Evolutionary conservation across 2,888 invertebrate genomes (phyloP), one percentile per base, ranked within the genome.

Genomic region (Xiphydria camelus): DNA sequence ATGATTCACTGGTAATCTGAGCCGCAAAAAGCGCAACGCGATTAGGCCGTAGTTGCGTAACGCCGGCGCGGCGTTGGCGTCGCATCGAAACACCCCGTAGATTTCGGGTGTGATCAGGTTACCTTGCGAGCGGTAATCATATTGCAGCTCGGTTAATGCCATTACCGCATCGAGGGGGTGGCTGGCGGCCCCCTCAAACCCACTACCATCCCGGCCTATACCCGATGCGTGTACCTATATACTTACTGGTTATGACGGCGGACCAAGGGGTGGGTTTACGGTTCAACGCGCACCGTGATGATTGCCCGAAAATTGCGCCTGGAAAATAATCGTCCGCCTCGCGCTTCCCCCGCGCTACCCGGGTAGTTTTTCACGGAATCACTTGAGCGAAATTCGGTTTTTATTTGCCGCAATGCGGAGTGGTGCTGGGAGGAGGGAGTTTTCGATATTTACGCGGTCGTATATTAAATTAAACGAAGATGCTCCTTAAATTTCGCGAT

Each of bases 81-180:
- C 36, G 51, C 26, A 44, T 39, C 39, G 38, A 41, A 44, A 49
- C 58, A 55, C 66, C 59, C 62, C 63, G 61, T 70, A 66, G 65
- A 68, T 72, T 72, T 70, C 57, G 69, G 65, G 64, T 66, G 61
- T 72, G 73, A 74, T 74, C 73, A 67, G 66, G 73, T 74, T 74
- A 74, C 74, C 72, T 71, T 68, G 62, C 66, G 65, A 70, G 64
- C 68, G 66, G 68, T 75, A 75, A 75, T 75, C 73, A 71, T 71
- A 74, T 75, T 75, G 73, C 70, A 70, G 71, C 67, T 71, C 62
- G 67, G 72, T 70, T 75, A 75, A 75, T 74, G 70, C 69, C 70
- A 73, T 75, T 75, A 74, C 70, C 69, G 66, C 69, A 60, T 59
- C 56, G 55, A 59, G 57, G 53, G 59, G 59, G 60, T 55, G 59